These are phyloP conservation scores for Wasmannia auropunctata DNA, from an alignment of 1,140 invertebrate genomes.

Conservation along the genomic window DNA sequence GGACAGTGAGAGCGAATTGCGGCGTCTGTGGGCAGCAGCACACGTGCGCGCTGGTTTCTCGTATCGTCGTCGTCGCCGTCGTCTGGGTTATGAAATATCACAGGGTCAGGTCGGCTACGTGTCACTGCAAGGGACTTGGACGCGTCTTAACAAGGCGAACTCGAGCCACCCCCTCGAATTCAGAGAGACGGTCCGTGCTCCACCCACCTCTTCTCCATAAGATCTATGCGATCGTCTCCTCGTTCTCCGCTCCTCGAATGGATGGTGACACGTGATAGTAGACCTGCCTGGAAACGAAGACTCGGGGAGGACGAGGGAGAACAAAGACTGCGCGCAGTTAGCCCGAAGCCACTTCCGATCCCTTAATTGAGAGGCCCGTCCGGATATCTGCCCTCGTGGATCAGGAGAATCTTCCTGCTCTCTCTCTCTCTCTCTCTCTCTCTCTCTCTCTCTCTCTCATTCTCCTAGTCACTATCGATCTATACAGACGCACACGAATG, in stretches of 20 bases:
- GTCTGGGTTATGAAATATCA: constrained; percentile 74
- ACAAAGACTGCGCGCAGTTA: constrained; percentile 68
- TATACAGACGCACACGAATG: background rate
- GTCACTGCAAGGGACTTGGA: constrained; percentile 60
- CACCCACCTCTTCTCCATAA: constrained; percentile 50
- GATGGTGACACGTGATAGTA: constrained; percentile 66
- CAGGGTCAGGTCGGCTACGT: constrained; percentile 67
- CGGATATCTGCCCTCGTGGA: constrained; percentile 66
- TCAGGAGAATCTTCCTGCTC: constrained; percentile 28
- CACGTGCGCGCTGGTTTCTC: constrained; percentile 42
- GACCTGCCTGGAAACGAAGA: constrained; percentile 49
- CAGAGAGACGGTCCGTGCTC: constrained; percentile 45
- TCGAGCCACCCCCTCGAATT: constrained; percentile 64
- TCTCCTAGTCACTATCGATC: constrained; percentile 25
- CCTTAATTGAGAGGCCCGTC: constrained; percentile 70
- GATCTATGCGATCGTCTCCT: constrained; percentile 45
- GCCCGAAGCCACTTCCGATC: constrained; percentile 68
- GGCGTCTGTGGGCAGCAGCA: constrained; percentile 49
- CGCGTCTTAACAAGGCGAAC: constrained; percentile 71
- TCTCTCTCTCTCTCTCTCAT: background rate
- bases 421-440: constrained; percentile 25
- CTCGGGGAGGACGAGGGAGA: constrained; percentile 41
- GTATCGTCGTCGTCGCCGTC: constrained; percentile 50
- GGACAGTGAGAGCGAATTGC: constrained; percentile 54
- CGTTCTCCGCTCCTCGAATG: constrained; percentile 32